Evolutionary conservation across 2,113 vertebrate species (phyloP).

Genomic region (Paracanthobrama guichenoti): DNA sequence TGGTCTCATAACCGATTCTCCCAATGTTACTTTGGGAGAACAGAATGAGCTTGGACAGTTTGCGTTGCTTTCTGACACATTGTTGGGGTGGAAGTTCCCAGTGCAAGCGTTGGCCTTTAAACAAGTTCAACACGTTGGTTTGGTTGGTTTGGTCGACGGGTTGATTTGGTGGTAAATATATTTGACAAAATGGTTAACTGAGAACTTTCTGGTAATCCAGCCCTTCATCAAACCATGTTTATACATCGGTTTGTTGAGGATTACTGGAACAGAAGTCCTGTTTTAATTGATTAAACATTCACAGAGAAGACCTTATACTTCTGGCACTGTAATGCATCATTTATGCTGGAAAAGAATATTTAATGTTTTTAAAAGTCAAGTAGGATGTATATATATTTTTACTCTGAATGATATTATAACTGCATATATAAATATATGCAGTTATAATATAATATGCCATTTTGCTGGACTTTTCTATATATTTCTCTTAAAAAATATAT

Average conservation of each 20-base stretch:
- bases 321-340: not conserved
- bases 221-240: conserved; percentile 61
- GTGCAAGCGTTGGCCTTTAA: conserved; percentile 71
- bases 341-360: not conserved
- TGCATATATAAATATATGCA: not conserved
- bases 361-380: not conserved
- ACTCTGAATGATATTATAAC: not conserved
- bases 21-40: conserved; percentile 56
- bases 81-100: conserved; percentile 66
- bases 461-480: not conserved
- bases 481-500: not conserved
- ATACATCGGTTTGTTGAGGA: conserved; percentile 57
- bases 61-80: conserved; percentile 74
- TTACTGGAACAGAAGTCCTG: conserved; percentile 40
- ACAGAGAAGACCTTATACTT: not conserved
- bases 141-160: conserved; percentile 3
- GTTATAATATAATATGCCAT: no score
- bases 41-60: conserved; percentile 61
- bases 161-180: conserved; percentile 65
- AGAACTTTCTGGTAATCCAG: conserved; percentile 47
- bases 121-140: conserved; percentile 58
- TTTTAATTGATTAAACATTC: conserved; percentile 31
- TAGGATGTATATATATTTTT: no score
- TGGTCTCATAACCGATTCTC: conserved; percentile 54
- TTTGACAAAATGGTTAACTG: conserved; percentile 64